Conservation (phyloP, 2,797 vertebrate genomes). For the Sebastes taczanowskii region DNA sequence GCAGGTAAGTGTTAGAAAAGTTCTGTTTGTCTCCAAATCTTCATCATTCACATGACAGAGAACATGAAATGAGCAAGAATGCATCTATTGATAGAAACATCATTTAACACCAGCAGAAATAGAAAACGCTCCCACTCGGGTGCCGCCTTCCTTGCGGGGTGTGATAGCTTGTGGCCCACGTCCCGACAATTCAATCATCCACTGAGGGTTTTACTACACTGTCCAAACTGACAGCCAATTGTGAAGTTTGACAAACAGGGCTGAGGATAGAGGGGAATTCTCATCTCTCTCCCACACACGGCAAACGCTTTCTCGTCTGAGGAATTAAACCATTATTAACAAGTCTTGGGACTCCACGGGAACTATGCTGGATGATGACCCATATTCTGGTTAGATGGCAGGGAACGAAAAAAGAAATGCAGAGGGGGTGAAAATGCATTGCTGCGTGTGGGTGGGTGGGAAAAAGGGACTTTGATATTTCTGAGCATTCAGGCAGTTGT, state of each 20-base stretch:
- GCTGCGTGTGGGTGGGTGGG: constrained; percentile 36
- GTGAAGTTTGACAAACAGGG: constrained; percentile 22
- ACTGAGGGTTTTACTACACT: constrained; percentile 7
- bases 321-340: constrained; percentile 22
- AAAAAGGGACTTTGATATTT: constrained; percentile 50
- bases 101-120: background rate
- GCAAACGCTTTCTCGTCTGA: background rate
- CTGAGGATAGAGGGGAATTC: constrained; percentile 26
- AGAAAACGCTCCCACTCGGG: background rate
- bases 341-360: constrained; percentile 28
- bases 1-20: background rate
- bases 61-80: background rate
- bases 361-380: constrained; percentile 34
- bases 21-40: background rate
- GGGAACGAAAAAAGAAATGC: background rate
- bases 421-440: constrained; percentile 28
- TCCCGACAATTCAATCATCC: background rate
- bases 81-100: background rate
- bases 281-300: constrained; percentile 15
- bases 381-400: constrained; percentile 26
- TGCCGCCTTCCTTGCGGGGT: background rate
- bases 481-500: constrained; percentile 49
- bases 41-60: background rate
- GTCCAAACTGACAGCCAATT: constrained; percentile 21
- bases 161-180: background rate